These are phyloP conservation scores for Latrodectus hesperus DNA, from an alignment of 2,888 invertebrate species.

Conservation along the genomic window DNA sequence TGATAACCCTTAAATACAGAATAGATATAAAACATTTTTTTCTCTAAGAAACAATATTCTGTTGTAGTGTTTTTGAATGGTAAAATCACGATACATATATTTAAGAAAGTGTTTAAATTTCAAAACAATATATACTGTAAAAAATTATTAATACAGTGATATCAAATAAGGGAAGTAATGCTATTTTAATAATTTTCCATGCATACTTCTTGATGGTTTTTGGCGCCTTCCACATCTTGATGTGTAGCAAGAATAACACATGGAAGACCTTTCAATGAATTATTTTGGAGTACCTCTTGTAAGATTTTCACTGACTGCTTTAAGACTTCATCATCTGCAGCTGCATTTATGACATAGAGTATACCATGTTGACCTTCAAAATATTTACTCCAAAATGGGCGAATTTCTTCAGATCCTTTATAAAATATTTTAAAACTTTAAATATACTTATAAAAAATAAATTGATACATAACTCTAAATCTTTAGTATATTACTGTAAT, in stretches of 20 bases:
- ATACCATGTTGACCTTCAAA: constrained; percentile 71
- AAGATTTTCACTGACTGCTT: constrained; percentile 65
- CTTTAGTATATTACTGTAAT: no score
- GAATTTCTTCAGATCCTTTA: constrained; percentile 65
- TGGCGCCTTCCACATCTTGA: constrained; percentile 64
- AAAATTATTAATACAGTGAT: no score
- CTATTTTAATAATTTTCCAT: no score
- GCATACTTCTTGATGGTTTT: constrained; percentile 55
- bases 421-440: not conserved
- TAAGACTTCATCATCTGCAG: constrained; percentile 59
- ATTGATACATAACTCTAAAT: no score
- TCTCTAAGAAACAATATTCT: no score
- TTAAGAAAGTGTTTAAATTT: no score
- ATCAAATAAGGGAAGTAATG: no score
- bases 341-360: constrained; percentile 70
- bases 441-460: not conserved
- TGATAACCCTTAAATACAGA: no score
- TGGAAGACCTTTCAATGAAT: constrained; percentile 69
- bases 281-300: constrained; percentile 59
- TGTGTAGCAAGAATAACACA: constrained; percentile 71
- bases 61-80: no score
- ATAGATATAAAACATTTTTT: no score
- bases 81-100: no score
- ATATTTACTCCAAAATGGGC: constrained; percentile 71
- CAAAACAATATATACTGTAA: no score